Base-by-base conservation (phyloP, 2,888 invertebrate species). In the Tinea trinotella region DNA sequence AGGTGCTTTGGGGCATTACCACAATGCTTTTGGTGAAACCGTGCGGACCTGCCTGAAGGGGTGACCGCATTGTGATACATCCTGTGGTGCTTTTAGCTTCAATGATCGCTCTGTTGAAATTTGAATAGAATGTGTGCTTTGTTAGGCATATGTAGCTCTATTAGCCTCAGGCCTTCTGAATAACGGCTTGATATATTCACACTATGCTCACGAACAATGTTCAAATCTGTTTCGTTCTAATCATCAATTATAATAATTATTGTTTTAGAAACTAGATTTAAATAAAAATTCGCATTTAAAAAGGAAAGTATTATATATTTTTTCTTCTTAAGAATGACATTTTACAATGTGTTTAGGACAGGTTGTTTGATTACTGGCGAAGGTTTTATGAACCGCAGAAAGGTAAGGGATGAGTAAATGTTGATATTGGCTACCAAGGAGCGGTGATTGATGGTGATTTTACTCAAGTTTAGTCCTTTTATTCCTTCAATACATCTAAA, bases 31-130 rank as follows among this genome's bases (percentile, higher is more conserved):
- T 7, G 30, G 30, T 30, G 30, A 30, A 30, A 30, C 30, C 30
- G n/a, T 15, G 40, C 13, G 40, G 40, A 15, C 15, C 40, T 40
- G 46, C 46, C 46, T 46, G 46, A 19, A 46, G 46, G 18, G 46
- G 19, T 46, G 19, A 46, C 46, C 46, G 46, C 46, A 46, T 46
- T 46, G 46, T 46, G 46, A 46, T 46, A 40, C 40, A 40, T 30
- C 30, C 30, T 30, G 19, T 46, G 46, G 46, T n/a, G 40, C 40
- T 15, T 40, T 46, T 19, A 46, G 46, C 46, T 46, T 5, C 15
- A 46, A 18, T 40, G 46, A 46, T 46, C 40, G 46, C 17, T 17
- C n/a, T 18, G 19, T 19, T 17, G 46, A 19, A 46, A 46, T 46
- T 46, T 46, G 18, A 46, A 46, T 46, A 40, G 46, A 46, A 46